Evolutionary conservation across 2,113 vertebrate genomes (phyloP).

Genomic region (Chlorodrepanis virens): DNA sequence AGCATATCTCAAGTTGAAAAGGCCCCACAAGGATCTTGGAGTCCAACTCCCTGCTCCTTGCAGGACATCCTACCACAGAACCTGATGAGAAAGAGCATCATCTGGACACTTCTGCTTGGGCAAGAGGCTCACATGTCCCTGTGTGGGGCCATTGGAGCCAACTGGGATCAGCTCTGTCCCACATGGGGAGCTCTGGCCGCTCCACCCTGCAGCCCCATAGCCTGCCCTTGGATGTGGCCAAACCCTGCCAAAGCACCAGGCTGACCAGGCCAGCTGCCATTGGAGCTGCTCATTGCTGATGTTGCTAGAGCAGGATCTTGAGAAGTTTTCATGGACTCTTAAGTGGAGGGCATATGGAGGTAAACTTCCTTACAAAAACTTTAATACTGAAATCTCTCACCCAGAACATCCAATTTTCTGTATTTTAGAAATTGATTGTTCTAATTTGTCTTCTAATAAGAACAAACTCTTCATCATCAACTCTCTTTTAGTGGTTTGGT

Average conservation of each 20-base stretch:
- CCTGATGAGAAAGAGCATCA: background rate
- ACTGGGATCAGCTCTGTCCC: background rate
- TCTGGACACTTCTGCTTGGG: background rate
- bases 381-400: background rate
- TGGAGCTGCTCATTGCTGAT: background rate
- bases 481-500: background rate
- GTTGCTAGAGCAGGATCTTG: background rate
- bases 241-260: background rate
- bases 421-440: background rate
- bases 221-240: accelerated
- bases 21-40: background rate
- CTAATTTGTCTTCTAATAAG: conserved; percentile 9
- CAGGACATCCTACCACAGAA: background rate
- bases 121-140: background rate
- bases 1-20: background rate
- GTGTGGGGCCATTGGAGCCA: background rate
- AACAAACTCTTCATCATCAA: background rate
- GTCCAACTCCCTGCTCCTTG: background rate
- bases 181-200: accelerated
- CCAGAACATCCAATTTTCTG: conserved; percentile 16
- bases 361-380: background rate
- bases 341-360: background rate
- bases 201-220: background rate
- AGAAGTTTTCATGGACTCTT: background rate
- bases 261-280: too few relatives aligned